phyloP scores from a whole-genome alignment of 2,113 vertebrate genomes.

The Trematomus loennbergii region DNA sequence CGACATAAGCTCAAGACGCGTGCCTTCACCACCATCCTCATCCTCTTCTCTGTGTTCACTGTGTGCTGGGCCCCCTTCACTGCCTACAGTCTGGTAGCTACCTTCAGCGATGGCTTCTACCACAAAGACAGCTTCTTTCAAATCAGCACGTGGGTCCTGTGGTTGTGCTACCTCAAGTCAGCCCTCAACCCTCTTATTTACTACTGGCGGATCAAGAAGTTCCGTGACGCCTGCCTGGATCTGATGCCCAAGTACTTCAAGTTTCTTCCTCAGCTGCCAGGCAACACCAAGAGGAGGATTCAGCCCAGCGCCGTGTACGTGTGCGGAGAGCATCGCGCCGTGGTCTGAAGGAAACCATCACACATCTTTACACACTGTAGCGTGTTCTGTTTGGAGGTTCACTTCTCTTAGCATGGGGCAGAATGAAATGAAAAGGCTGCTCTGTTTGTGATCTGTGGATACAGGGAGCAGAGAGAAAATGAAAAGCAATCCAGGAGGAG shows the following conservation, averaged over 20 bases:
- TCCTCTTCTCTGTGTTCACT: constrained; percentile 96
- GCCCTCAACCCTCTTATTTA: constrained; percentile 98
- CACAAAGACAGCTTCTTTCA: constrained; percentile 94
- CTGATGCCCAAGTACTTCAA: constrained; percentile 97
- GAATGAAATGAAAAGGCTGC: neutral
- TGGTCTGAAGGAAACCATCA: constrained; percentile 79
- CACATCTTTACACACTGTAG: neutral
- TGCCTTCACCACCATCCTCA: constrained; percentile 99
- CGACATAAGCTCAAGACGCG: constrained; percentile 99
- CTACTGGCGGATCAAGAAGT: constrained; percentile 99
- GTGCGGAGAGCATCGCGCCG: constrained; percentile 93
- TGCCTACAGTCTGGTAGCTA: constrained; percentile 93
- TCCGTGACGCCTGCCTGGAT: constrained; percentile 96
- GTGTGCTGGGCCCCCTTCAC: constrained; percentile 96
- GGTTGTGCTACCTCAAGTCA: constrained; percentile 99
- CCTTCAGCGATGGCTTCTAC: constrained; percentile 94
- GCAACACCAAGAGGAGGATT: constrained; percentile 91
- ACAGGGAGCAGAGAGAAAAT: neutral
- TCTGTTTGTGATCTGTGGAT: neutral
- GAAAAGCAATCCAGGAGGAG: neutral
- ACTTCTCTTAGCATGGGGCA: constrained; percentile 15
- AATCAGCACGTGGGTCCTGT: constrained; percentile 97
- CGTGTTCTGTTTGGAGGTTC: constrained; percentile 23
- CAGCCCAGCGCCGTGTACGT: constrained; percentile 96
- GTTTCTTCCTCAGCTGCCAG: constrained; percentile 93